These are phyloP conservation scores for Folsomia candida DNA, from an alignment of 2,888 invertebrate species.

Conservation along the genomic window DNA sequence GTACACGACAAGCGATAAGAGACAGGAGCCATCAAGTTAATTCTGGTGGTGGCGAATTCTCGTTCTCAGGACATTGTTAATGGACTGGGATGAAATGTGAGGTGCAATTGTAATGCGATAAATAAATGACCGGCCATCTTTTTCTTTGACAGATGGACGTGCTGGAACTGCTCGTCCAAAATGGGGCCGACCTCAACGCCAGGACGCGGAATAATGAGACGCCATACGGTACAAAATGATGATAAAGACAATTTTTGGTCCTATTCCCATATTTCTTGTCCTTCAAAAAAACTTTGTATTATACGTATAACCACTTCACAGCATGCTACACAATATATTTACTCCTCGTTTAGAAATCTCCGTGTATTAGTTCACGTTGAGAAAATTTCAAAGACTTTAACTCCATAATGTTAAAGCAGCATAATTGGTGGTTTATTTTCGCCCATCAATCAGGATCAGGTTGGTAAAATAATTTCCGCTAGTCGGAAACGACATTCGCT, in stretches of 20 bases:
- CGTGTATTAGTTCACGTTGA: no score
- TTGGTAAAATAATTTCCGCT: conserved; percentile 3
- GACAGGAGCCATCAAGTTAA: neutral
- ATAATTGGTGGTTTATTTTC: neutral
- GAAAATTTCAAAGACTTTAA: no score
- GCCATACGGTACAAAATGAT: conserved; percentile 72
- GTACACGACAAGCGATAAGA: neutral
- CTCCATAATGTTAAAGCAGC: no score
- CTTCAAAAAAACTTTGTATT: neutral
- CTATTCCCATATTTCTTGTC: neutral
- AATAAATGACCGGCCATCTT: neutral
- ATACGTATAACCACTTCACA: no score
- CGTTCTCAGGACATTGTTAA: neutral
- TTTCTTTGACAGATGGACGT: conserved; percentile 74
- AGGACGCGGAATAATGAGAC: conserved; percentile 96
- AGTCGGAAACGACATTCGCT: neutral
- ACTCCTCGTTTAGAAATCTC: no score
- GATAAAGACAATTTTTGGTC: neutral
- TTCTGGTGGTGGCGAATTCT: no score
- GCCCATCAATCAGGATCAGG: neutral
- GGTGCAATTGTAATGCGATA: neutral
- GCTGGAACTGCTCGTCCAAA: conserved; percentile 88
- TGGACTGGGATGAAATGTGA: neutral
- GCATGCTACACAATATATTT: no score
- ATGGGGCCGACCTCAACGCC: conserved; percentile 95